Evolutionary conservation across 2,888 invertebrate genomes (phyloP), one percentile per base, ranked within the genome.

Genomic region (Phaonia tiefii): DNA sequence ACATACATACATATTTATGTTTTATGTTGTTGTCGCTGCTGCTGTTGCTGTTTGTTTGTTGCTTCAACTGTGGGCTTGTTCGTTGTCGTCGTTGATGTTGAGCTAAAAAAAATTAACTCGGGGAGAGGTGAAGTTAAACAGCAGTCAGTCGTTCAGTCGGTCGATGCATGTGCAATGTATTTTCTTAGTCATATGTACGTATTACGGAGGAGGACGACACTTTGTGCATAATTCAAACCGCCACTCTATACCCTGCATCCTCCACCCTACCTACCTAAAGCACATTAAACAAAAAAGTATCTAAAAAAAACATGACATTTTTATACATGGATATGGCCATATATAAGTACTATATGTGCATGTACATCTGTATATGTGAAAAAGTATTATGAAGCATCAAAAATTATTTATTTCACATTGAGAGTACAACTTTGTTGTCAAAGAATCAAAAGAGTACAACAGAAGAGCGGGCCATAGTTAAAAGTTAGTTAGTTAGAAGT

Each of bases 181-280:
- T 67, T 67, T 65, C 74, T 79, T 74, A 71, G 65, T 79, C 70
- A 79, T 66, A 54, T 58, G 49, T 31, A 31, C 8, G 31, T 31
- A 31, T 31, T 31, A 31, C 31, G 31, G 31, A 31, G 4, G 31
- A 31, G 31, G 31, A 31, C 31, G 51, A 44, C 39, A n/a, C 63
- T 60, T 75, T 39, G 17, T 58, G 58, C 58, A 58, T 26, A 58
- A 31, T 56, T 25, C n/a, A 31, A 5, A 31, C 54, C 54, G 11
- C 22, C 51, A 22, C 37, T 37, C 13, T 26, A n/a, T 15, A 5
- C 15, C 13, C 2, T 44, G 13, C 15, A 44, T 49, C 17, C 15
- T 17, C n/a, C n/a, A 7, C 15, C 49, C 17, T 15, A n/a, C 49
- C 17, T 1, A 11, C 17, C 17, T n/a, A 39, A 39, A 44, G 49